Conservation (phyloP, 2,888 invertebrate genomes). For the Apodemia zela region DNA sequence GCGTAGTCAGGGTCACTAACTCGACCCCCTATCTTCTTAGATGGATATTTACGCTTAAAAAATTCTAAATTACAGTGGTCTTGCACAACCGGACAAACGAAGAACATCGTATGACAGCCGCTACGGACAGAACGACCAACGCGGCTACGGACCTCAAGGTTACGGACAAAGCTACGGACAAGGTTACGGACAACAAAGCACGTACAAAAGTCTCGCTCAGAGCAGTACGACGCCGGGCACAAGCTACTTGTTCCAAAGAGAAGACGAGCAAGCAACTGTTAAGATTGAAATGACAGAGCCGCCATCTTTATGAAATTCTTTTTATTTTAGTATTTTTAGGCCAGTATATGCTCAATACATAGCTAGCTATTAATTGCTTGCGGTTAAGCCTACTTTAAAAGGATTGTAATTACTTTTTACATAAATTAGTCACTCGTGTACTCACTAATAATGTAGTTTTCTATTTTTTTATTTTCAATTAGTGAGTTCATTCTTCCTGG, state of each 20-base stretch:
- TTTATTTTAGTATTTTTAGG: not conserved
- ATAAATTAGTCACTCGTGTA: too few species aligned
- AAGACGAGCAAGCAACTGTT: slow-evolving; percentile 53
- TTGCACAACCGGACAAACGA: slow-evolving; percentile 27
- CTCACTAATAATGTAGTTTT: too few species aligned
- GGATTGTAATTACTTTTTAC: too few species aligned
- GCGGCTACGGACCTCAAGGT: slow-evolving; percentile 33
- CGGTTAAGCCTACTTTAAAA: too few species aligned
- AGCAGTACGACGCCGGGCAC: slow-evolving; percentile 69
- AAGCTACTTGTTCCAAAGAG: slow-evolving; percentile 78
- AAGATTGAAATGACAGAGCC: slow-evolving; percentile 61
- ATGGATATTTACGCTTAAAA: too few species aligned
- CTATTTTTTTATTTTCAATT: too few species aligned
- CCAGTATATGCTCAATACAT: slow-evolving; percentile 2
- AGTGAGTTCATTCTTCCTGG: too few species aligned
- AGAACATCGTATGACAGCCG: slow-evolving; percentile 28
- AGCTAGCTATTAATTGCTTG: too few species aligned
- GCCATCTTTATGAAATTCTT: slow-evolving; percentile 38
- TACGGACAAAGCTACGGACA: slow-evolving; percentile 33
- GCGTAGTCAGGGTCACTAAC: too few species aligned
- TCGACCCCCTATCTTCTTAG: too few species aligned
- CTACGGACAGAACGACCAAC: slow-evolving; percentile 27
- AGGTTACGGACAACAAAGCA: slow-evolving; percentile 33
- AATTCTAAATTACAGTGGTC: slow-evolving; percentile 18
- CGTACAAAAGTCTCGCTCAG: slow-evolving; percentile 37